Conservation (phyloP, 2,797 vertebrate genomes). For the Oceanodroma leucorhoa region DNA sequence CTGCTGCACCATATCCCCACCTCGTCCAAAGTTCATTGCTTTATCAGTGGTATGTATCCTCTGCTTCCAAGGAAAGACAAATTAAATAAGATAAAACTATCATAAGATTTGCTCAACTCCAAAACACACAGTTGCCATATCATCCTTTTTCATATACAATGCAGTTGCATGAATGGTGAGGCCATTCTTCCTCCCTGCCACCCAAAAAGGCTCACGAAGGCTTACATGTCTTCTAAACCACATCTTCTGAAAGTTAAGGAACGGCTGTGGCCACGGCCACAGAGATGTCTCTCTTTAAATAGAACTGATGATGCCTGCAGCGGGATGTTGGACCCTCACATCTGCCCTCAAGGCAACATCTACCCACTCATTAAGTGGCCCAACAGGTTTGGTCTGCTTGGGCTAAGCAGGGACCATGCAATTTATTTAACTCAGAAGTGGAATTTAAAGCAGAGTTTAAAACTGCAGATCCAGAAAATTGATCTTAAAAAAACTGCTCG, state of each 20-base stretch:
- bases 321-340: rapidly evolving
- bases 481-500: conserved; percentile 18
- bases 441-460: conserved; percentile 40
- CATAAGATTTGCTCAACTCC: not conserved
- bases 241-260: not conserved
- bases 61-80: not conserved
- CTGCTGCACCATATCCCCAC: not conserved
- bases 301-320: not conserved
- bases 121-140: not conserved
- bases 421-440: not conserved
- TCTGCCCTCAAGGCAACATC: not conserved
- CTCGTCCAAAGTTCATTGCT: not conserved
- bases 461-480: conserved; percentile 46
- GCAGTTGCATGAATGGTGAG: not conserved
- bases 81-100: not conserved
- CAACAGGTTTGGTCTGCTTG: not conserved
- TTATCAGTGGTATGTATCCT: not conserved
- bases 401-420: not conserved
- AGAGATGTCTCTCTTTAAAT: not conserved
- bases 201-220: rapidly evolving
- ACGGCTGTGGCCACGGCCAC: rapidly evolving
- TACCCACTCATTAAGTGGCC: not conserved
- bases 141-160: not conserved
- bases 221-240: rapidly evolving
- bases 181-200: rapidly evolving